Percentiles rank a stretch among this genome's conserved stretches.
phyloP scores from a whole-genome alignment of 2,797 vertebrate genomes.

The Rhabdophis nuchalis region DNA sequence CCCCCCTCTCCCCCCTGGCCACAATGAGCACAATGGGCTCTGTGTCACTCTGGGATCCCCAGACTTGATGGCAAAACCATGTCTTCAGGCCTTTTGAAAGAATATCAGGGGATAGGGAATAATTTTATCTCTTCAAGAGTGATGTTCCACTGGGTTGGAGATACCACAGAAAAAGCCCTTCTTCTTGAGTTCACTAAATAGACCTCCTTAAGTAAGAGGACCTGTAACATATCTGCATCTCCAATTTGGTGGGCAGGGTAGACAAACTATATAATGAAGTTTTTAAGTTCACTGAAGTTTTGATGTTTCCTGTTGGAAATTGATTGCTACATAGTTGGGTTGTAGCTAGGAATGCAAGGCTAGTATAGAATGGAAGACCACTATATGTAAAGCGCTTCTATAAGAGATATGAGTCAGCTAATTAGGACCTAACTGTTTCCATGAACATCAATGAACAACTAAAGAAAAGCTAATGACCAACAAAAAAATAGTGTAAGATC shows the following conservation, averaged over 20 bases:
- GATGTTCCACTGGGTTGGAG: not conserved
- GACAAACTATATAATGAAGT: not conserved
- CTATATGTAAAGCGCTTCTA: not conserved
- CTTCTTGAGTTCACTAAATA: not conserved
- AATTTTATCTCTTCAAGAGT: not conserved
- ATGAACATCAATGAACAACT: not conserved
- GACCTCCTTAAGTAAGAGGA: not conserved
- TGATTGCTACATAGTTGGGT: not conserved
- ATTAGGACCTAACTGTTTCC: not conserved
- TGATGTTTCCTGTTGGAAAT: not conserved
- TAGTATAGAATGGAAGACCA: not conserved
- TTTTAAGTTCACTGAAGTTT: not conserved
- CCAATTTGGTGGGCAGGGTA: not conserved
- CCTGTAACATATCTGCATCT: not conserved
- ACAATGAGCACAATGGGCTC: not conserved
- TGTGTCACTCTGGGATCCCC: not conserved
- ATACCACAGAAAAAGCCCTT: not conserved
- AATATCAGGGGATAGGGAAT: not conserved
- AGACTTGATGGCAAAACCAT: not conserved
- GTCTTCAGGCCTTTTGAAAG: not conserved
- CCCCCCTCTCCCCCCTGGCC: fast-evolving
- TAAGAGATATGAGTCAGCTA: not conserved
- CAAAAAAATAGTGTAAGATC: not conserved
- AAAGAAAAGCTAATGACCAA: not conserved
- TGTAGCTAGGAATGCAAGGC: not conserved